Evolutionary conservation across 2,797 vertebrate species (phyloP).

Genomic region (Fratercula arctica): DNA sequence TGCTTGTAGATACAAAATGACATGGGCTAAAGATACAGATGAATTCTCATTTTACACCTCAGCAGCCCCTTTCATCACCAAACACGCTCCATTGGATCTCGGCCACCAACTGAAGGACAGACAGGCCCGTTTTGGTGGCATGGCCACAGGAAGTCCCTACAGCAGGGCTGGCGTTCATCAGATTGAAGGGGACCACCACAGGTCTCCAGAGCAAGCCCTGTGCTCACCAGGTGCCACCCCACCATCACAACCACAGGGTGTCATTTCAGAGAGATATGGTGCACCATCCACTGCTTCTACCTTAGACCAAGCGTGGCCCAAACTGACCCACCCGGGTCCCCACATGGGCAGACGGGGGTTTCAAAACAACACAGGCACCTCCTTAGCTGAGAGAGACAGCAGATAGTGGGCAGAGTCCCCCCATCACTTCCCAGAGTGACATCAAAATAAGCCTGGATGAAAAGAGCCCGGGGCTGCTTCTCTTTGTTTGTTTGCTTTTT

Average conservation of each 20-base stretch:
- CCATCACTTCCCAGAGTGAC: background rate
- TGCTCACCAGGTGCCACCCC: background rate
- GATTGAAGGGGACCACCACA: background rate
- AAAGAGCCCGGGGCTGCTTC: background rate
- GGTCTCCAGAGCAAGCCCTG: background rate
- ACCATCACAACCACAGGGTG: fast-evolving
- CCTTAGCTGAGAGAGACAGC: background rate
- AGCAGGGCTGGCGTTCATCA: background rate
- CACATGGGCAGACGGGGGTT: fast-evolving
- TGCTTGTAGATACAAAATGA: background rate
- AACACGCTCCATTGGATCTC: fast-evolving
- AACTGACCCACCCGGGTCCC: background rate
- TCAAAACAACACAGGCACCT: background rate
- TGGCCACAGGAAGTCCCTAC: background rate
- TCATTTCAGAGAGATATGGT: background rate
- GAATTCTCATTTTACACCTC: background rate
- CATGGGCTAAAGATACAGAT: background rate
- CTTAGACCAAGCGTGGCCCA: background rate
- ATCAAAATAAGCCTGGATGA: background rate
- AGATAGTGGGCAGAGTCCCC: background rate
- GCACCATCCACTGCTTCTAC: fast-evolving
- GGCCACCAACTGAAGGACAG: fast-evolving
- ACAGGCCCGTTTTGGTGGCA: background rate
- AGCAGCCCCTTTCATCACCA: background rate
- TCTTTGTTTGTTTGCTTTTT: background rate